Percentiles rank a stretch among this genome's conserved stretches.
Conservation (phyloP, 1,140 invertebrate species). For the Drosophila arawakana region DNA sequence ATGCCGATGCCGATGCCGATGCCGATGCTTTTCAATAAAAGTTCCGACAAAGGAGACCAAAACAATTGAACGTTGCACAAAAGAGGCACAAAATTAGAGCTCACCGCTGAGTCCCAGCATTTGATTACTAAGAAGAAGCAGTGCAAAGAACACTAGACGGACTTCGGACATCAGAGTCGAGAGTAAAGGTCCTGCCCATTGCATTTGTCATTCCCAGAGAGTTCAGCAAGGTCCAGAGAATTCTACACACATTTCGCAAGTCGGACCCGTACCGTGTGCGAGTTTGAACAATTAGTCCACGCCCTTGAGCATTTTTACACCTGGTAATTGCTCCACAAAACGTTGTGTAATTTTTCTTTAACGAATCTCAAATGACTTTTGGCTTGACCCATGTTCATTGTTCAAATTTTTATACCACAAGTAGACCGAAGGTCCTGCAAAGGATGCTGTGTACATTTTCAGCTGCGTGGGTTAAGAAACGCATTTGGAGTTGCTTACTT, state of each 20-base stretch:
- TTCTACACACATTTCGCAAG: conserved; percentile 47
- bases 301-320: conserved; percentile 72
- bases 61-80: conserved; percentile 70
- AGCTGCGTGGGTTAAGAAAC: conserved; percentile 23
- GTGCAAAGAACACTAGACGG: neutral
- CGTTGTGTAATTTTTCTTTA: conserved; percentile 78
- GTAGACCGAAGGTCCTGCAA: neutral
- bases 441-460: conserved; percentile 31
- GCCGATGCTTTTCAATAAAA: conserved; percentile 73
- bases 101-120: conserved; percentile 39
- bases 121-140: conserved; percentile 50
- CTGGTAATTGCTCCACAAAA: conserved; percentile 81
- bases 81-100: conserved; percentile 70
- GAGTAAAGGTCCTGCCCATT: conserved; percentile 26
- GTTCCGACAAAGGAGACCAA: conserved; percentile 65
- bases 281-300: conserved; percentile 72
- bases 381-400: conserved; percentile 55
- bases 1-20: conserved; percentile 9
- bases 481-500: conserved; percentile 24
- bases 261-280: conserved; percentile 28
- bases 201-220: conserved; percentile 55
- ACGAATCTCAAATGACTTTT: conserved; percentile 77
- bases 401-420: conserved; percentile 37
- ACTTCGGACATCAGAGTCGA: conserved; percentile 1
- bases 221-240: neutral